phyloP scores from a whole-genome alignment of 2,797 vertebrate species.

The Sparidentex hasta region DNA sequence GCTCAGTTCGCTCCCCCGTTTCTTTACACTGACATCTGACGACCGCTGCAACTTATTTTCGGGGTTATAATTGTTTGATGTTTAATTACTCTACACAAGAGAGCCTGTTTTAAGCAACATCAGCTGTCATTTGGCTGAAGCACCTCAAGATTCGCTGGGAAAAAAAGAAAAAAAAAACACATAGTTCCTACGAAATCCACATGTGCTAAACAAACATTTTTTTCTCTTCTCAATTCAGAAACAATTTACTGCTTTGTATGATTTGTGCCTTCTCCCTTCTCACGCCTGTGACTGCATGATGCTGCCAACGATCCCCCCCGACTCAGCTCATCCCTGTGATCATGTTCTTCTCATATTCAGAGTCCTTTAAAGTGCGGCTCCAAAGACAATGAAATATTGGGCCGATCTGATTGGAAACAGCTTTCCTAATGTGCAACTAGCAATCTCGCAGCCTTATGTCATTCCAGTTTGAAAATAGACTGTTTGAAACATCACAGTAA shows the following conservation, averaged over 20 bases:
- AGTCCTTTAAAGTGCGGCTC: conserved; percentile 61
- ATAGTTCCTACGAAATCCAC: conserved; percentile 22
- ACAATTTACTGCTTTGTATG: conserved; percentile 50
- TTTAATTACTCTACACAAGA: conserved; percentile 32
- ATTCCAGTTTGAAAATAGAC: conserved; percentile 76
- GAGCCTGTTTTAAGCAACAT: conserved; percentile 21
- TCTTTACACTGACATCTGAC: conserved; percentile 18
- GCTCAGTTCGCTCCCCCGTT: conserved; percentile 5
- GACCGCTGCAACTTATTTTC: conserved; percentile 15
- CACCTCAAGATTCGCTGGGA: conserved; percentile 30
- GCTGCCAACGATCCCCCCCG: conserved; percentile 51
- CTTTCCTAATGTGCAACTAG: conserved; percentile 60
- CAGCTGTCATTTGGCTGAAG: conserved; percentile 20
- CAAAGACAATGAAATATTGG: conserved; percentile 72
- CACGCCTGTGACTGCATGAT: conserved; percentile 54
- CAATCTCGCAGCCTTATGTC: conserved; percentile 70
- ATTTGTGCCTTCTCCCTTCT: conserved; percentile 48
- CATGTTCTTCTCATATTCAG: conserved; percentile 51
- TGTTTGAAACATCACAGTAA: conserved; percentile 76
- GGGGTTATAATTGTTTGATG: conserved; percentile 42
- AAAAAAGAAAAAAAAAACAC: conserved; percentile 13
- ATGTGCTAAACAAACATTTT: conserved; percentile 57
- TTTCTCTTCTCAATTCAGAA: conserved; percentile 44
- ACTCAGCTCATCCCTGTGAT: conserved; percentile 57
- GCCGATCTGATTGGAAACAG: conserved; percentile 77